phyloP scores from a whole-genome alignment of 2,888 invertebrate genomes.

The Arctia plantaginis region DNA sequence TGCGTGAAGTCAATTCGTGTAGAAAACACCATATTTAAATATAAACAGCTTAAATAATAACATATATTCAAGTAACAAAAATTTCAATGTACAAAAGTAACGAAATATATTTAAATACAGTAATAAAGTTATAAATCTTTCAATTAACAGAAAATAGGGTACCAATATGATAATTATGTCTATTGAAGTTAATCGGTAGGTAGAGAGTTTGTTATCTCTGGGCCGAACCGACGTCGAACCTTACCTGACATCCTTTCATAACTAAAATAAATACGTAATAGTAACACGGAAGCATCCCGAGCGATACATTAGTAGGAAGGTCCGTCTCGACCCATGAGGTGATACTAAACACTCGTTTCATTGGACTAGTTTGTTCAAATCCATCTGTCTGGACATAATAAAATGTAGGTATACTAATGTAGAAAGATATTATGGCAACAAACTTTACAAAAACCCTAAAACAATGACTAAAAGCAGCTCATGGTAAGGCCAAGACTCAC shows the following conservation, averaged over 20 bases:
- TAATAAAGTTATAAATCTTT: constrained; percentile 77
- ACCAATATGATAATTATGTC: constrained; percentile 66
- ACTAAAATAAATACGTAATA: constrained; percentile 77
- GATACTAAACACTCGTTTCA: constrained; percentile 71
- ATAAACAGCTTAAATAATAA: constrained; percentile 85
- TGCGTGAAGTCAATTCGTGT: constrained; percentile 80
- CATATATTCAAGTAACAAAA: constrained; percentile 82
- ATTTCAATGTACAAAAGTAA: constrained; percentile 86
- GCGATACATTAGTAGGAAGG: constrained; percentile 62
- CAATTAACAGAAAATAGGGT: constrained; percentile 80
- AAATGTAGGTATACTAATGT: constrained; percentile 81
- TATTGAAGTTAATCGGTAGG: constrained; percentile 54
- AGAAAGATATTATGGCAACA: constrained; percentile 87
- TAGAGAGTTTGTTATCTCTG: constrained; percentile 47
- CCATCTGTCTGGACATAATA: constrained; percentile 82
- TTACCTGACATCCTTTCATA: constrained; percentile 58
- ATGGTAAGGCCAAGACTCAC: constrained; percentile 79
- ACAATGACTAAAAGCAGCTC: constrained; percentile 86
- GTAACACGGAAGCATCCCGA: constrained; percentile 67
- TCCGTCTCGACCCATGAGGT: constrained; percentile 65
- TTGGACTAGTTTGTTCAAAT: constrained; percentile 86
- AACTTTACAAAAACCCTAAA: constrained; percentile 87
- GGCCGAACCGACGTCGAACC: constrained; percentile 51
- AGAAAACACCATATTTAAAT: constrained; percentile 81
- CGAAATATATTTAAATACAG: constrained; percentile 81